Percentiles rank a stretch among this genome's conserved stretches.
phyloP scores from a whole-genome alignment of 2,888 invertebrate species.

The Oxytorus armatus region DNA sequence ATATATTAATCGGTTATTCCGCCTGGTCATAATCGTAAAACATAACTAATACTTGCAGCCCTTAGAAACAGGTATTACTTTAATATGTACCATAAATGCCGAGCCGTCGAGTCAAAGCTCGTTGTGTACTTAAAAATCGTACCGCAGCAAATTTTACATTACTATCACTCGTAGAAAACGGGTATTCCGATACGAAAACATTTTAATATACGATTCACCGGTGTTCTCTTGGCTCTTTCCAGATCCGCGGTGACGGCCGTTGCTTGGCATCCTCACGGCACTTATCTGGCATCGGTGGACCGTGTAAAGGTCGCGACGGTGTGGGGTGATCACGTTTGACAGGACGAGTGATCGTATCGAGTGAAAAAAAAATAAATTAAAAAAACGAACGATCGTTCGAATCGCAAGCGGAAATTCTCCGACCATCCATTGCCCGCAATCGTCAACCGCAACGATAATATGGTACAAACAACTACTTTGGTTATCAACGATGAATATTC shows the following conservation, averaged over 20 bases:
- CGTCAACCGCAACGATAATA: slow-evolving; percentile 15
- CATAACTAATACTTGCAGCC: too few species aligned
- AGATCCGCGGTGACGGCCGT: slow-evolving; percentile 95
- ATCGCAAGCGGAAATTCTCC: slow-evolving; percentile 58
- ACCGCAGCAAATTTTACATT: background rate
- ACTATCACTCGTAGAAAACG: slow-evolving; percentile 6
- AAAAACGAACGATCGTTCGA: slow-evolving; percentile 54
- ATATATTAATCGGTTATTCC: too few species aligned
- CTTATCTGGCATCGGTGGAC: slow-evolving; percentile 93
- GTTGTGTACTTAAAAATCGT: background rate
- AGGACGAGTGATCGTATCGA: slow-evolving; percentile 74
- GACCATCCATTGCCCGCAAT: slow-evolving; percentile 14
- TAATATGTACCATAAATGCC: slow-evolving; percentile 1
- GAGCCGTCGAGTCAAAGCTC: slow-evolving; percentile 7
- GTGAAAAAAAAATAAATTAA: slow-evolving; percentile 51
- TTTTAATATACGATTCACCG: slow-evolving; percentile 15
- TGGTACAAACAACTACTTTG: slow-evolving; percentile 6
- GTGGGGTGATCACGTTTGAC: slow-evolving; percentile 89
- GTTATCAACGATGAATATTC: slow-evolving; percentile 8
- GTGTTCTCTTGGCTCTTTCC: slow-evolving; percentile 73
- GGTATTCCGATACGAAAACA: slow-evolving; percentile 10
- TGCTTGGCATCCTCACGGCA: slow-evolving; percentile 94
- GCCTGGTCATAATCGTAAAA: too few species aligned
- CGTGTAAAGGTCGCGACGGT: slow-evolving; percentile 92
- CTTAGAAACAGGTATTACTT: too few species aligned